Evolutionary conservation across 2,888 invertebrate genomes (phyloP), one percentile per base, ranked within the genome.

Genomic region (Aphidoletes aphidimyza): DNA sequence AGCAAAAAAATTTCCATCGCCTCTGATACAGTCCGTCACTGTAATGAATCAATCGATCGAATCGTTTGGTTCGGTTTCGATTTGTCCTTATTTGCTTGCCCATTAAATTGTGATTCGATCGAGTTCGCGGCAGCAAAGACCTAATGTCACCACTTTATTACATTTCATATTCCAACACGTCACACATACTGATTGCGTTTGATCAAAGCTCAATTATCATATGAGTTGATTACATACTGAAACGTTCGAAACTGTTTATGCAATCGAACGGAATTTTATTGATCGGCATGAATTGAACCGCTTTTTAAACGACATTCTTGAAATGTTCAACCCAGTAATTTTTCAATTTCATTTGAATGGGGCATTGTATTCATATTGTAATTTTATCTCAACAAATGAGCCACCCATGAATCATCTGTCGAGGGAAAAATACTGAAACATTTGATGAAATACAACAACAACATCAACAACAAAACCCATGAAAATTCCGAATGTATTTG

Each of bases 71-170:
- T 42, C 42, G 6, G 14, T 42, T 42, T 42, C 6, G 8, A 14
- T 42, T 42, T 42, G 42, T n/a, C 42, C 42, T 42, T 14, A 42
- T 42, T 9, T 9, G 14, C 14, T n/a, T 26, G 3, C 6, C 11
- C 54, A 26, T 22, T n/a, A 0, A 22, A 22, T n/a, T 54, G n/a
- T 26, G n/a, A 69, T 30, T n/a, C 69, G 69, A 69, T 9, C 34
- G 30, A 69, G 69, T 69, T 54, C 3, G 14, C 5, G 6, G 69
- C 69, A 69, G 69, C 69, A 26, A 69, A 69, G 69, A 69, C 69
- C 14, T 69, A 69, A 69, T 69, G 69, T 69, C 69, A 69, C 69
- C 69, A 30, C 42, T 42, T 42, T 14, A 42, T 42, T 42, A 42
- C 54, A 47, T 47, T 17, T 54, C 22, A 5, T 19, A 11, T 19